A percentile compares a stretch with the other conserved stretches of the same genome.
phyloP scores from a whole-genome alignment of 2,888 invertebrate species.

The Pachycephus smyrnensis region DNA sequence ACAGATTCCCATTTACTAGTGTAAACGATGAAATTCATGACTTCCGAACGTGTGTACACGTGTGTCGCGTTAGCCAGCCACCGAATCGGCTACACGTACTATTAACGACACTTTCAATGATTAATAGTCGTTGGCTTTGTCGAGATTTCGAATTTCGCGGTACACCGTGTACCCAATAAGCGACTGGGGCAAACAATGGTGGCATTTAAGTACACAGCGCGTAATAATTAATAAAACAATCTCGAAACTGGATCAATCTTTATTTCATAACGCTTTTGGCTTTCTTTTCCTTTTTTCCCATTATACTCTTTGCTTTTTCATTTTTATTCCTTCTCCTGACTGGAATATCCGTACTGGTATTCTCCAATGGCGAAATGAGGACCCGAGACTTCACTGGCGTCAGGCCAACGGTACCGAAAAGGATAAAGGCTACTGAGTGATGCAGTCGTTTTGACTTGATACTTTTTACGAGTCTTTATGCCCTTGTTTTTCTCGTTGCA shows the following conservation, averaged over 20 bases:
- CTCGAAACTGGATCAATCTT: background rate
- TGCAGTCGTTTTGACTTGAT: background rate
- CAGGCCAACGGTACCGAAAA: background rate
- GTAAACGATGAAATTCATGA: background rate
- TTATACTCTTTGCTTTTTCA: background rate
- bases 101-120: background rate
- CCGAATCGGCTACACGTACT: slow-evolving; percentile 3
- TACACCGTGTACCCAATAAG: background rate
- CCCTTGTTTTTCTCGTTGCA: slow-evolving; percentile 61
- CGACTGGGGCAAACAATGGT: background rate
- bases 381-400: background rate
- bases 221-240: background rate
- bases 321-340: background rate
- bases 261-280: background rate
- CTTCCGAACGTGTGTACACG: background rate
- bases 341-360: background rate
- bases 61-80: slow-evolving; percentile 1
- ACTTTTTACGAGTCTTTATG: background rate
- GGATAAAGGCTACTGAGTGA: background rate
- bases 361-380: background rate
- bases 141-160: background rate
- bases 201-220: background rate
- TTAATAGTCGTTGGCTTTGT: background rate
- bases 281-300: background rate
- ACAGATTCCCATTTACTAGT: background rate